Base-by-base conservation (phyloP, 2,888 invertebrate species). In the Pimpla rufipes region DNA sequence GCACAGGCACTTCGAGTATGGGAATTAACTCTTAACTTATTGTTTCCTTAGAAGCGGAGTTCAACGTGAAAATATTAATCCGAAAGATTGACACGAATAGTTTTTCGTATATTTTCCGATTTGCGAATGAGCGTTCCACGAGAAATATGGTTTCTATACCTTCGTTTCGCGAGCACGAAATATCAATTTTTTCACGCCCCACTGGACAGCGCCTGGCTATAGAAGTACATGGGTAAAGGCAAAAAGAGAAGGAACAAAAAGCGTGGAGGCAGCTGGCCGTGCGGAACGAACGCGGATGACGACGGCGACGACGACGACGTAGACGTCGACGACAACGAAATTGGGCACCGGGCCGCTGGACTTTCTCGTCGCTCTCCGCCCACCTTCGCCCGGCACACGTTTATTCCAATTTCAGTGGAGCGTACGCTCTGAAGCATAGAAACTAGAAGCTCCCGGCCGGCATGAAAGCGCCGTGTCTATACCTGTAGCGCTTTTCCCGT, bases 121-220 rank as follows among this genome's bases (percentile, higher is more conserved):
- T 18, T 7, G 11, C 52, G 21, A 52, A 52, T 52, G 59, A 59
- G n/a, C 7, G 29, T 8, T 23, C 50, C 42, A 18, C 13, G 35
- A 29, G 55, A 57, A 79, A 23, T 55, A 45, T n/a, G n/a, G 55
- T 42, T 67, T 52, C 50, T 16, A 21, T 45, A 40, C 42, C 66
- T 79, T 59, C 50, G 40, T 79, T 68, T 57, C 23, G 35, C 47
- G 16, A 10, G 40, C 83, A 86, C 85, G 83, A 84, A 86, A 87
- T 87, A 86, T 86, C 86, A 85, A 86, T 87, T 86, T 87, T 85
- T 87, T 85, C 84, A 80, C 68, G 59, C 79, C 10, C 37, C 23
- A 23, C 37, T 29, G 66, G 55, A 18, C 0, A 68, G 57, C 23
- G 21, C 40, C 42, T 55, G 50, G 57, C 68, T 57, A 18, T 21